These are phyloP conservation scores for Mycteria americana DNA, from an alignment of 2,797 vertebrate genomes.

Conservation along the genomic window DNA sequence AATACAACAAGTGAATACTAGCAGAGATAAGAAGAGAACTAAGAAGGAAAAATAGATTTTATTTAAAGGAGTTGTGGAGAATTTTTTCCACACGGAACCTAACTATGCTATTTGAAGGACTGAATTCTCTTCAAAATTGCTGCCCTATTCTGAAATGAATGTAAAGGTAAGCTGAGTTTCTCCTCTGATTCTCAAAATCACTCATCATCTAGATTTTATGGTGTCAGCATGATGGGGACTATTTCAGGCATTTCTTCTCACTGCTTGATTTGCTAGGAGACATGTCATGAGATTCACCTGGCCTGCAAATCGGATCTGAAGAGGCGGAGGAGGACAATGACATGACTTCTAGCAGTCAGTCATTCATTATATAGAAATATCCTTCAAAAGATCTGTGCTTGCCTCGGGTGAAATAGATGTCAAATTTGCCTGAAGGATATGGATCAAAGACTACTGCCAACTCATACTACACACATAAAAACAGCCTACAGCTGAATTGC, in stretches of 20 bases:
- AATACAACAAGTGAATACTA: neutral
- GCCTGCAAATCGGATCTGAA: constrained; percentile 44
- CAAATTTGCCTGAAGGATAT: constrained; percentile 64
- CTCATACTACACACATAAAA: neutral
- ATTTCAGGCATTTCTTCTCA: constrained; percentile 39
- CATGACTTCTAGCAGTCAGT: constrained; percentile 44
- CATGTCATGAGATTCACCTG: constrained; percentile 57
- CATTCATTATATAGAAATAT: constrained; percentile 47
- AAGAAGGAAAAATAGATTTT: neutral
- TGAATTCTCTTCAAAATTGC: neutral
- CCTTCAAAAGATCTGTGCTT: constrained; percentile 59
- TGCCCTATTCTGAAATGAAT: neutral
- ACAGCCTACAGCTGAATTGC: constrained; percentile 27
- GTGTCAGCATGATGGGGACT: constrained; percentile 13
- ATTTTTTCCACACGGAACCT: neutral
- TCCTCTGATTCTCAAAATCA: neutral
- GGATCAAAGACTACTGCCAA: constrained; percentile 58
- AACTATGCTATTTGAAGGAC: neutral
- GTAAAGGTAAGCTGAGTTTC: neutral
- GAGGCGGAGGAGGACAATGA: constrained; percentile 52
- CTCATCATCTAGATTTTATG: neutral
- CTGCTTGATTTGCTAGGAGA: constrained; percentile 7
- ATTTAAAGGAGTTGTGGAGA: neutral
- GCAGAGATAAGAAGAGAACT: neutral
- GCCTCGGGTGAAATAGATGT: constrained; percentile 59